Conservation (phyloP, 1,140 invertebrate species). For the Ceratitis capitata region DNA sequence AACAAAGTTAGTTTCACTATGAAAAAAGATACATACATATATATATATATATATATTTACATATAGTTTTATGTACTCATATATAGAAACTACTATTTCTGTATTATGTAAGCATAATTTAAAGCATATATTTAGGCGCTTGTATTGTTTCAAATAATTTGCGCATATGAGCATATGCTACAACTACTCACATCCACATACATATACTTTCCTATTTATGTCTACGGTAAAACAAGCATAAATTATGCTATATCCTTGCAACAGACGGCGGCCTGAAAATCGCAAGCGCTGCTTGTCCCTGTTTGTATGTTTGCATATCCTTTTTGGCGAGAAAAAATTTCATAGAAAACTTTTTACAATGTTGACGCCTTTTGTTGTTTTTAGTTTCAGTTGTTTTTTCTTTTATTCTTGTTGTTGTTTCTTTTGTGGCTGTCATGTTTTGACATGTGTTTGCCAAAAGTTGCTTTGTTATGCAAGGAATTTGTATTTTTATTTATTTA, state of each 20-base stretch:
- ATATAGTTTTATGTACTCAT: background rate
- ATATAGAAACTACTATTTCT: too few relatives aligned
- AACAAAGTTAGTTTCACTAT: too few relatives aligned
- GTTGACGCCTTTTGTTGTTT: background rate
- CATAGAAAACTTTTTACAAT: background rate
- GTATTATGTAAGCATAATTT: too few relatives aligned
- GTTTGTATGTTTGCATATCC: background rate
- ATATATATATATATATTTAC: background rate
- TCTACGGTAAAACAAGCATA: background rate
- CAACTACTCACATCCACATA: background rate
- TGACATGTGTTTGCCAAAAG: background rate
- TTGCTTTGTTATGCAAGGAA: background rate
- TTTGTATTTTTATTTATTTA: background rate
- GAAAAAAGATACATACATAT: background rate
- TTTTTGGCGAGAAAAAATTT: background rate
- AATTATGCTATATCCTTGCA: background rate
- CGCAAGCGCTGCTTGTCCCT: background rate
- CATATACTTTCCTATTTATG: too few relatives aligned
- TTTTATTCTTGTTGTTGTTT: too few relatives aligned
- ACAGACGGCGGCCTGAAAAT: background rate
- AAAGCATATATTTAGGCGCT: too few relatives aligned
- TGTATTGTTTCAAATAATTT: too few relatives aligned
- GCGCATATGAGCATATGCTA: background rate
- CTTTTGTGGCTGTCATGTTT: conserved; percentile 1
- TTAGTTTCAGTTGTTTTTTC: background rate